Conservation (phyloP, 2,888 invertebrate species). For the Nephrotoma flavescens region DNA sequence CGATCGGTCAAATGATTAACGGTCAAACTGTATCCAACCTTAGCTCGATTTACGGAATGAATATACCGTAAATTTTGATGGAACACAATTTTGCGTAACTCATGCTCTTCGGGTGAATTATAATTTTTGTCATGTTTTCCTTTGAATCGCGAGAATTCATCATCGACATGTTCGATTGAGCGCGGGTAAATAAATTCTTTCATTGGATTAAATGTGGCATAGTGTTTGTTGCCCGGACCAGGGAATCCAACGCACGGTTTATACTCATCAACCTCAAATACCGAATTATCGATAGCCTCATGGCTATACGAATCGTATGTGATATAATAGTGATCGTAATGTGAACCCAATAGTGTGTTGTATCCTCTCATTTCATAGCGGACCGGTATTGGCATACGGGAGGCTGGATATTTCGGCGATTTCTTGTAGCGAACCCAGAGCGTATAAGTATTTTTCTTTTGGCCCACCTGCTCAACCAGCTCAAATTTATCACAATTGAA, state of each 20-base stretch:
- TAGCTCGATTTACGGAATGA: conserved; percentile 66
- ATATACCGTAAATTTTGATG: conserved; percentile 74
- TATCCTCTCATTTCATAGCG: conserved; percentile 90
- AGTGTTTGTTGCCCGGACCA: conserved; percentile 64
- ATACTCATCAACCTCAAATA: conserved; percentile 48
- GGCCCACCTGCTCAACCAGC: conserved; percentile 48
- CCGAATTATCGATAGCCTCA: conserved; percentile 49
- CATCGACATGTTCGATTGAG: conserved; percentile 51
- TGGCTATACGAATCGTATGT: conserved; percentile 56
- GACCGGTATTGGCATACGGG: conserved; percentile 49
- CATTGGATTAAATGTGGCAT: conserved; percentile 86
- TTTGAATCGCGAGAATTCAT: conserved; percentile 58
- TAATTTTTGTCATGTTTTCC: conserved; percentile 57
- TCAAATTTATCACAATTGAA: conserved; percentile 65
- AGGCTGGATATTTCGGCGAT: conserved; percentile 32
- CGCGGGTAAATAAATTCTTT: conserved; percentile 69
- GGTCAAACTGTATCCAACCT: conserved; percentile 52
- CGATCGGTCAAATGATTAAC: conserved; percentile 84
- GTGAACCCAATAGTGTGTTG: conserved; percentile 84
- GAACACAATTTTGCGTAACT: conserved; percentile 59
- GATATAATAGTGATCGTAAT: conserved; percentile 88
- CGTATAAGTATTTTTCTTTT: conserved; percentile 76
- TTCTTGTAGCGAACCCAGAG: conserved; percentile 72
- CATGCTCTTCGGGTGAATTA: conserved; percentile 45
- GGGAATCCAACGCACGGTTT: conserved; percentile 65